Percentiles rank a stretch among this genome's conserved stretches.
Evolutionary conservation across 1,140 invertebrate species (phyloP).

Genomic region (Pseudomyrmex concolor): DNA sequence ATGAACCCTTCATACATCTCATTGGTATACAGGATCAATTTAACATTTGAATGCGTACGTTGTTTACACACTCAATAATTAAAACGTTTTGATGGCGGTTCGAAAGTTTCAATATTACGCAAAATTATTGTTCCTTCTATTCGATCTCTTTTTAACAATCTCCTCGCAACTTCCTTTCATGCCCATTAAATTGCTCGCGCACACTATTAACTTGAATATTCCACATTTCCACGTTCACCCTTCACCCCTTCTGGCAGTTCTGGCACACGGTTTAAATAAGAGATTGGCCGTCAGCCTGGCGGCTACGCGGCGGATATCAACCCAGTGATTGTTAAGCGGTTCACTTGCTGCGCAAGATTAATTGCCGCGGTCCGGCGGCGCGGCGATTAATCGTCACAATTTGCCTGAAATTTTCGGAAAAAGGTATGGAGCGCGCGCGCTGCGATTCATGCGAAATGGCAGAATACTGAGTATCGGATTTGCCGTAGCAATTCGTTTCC

Average conservation of each 20-base stretch:
- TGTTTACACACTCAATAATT: background rate
- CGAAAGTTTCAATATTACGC: background rate
- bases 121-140: background rate
- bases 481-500: constrained; percentile 9
- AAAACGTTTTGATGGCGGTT: too few relatives aligned
- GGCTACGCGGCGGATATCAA: constrained; percentile 18
- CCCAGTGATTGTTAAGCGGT: constrained; percentile 45
- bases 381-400: constrained; percentile 55
- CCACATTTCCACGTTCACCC: background rate
- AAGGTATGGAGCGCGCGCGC: background rate
- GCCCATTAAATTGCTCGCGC: background rate
- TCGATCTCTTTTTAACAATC: background rate
- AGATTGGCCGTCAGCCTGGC: constrained; percentile 37
- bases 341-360: constrained; percentile 51
- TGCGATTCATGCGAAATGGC: background rate
- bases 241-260: background rate
- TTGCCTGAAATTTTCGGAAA: constrained; percentile 54
- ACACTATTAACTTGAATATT: constrained; percentile 25
- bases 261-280: constrained; percentile 37
- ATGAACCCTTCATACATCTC: background rate
- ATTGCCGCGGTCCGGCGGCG: constrained; percentile 39
- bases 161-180: background rate
- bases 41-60: background rate
- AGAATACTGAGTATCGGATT: constrained; percentile 44
- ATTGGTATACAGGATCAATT: background rate